Evolutionary conservation across 2,797 vertebrate species (phyloP).

Genomic region (Lophius americanus): DNA sequence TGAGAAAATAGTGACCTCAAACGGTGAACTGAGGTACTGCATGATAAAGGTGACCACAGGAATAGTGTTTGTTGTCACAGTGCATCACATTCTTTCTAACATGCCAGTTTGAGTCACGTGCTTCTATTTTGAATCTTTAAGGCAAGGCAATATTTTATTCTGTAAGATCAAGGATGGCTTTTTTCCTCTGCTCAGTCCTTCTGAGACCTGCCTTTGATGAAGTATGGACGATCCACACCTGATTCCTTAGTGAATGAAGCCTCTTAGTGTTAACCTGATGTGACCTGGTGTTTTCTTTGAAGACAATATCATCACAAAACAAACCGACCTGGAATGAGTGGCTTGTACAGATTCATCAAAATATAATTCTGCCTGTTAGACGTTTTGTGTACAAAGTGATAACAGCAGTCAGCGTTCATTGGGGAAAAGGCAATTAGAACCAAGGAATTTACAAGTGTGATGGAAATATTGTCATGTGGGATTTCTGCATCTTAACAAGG

Average conservation of each 20-base stretch:
- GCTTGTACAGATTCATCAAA: slow-evolving; percentile 16
- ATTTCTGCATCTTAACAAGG: slow-evolving; percentile 53
- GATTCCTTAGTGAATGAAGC: slow-evolving; percentile 4
- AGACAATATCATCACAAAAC: slow-evolving; percentile 12
- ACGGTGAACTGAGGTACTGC: slow-evolving; percentile 19
- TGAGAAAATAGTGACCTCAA: slow-evolving; percentile 33
- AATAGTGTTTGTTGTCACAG: neutral
- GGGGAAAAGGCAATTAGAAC: slow-evolving; percentile 37
- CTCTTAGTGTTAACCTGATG: neutral
- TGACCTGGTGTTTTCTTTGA: slow-evolving; percentile 20
- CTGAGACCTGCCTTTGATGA: slow-evolving; percentile 5
- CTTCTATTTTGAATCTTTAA: neutral
- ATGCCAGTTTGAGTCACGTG: neutral
- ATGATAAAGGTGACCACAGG: neutral
- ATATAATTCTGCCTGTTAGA: slow-evolving; percentile 28
- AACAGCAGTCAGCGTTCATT: slow-evolving; percentile 34
- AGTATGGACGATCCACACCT: neutral
- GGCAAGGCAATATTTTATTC: slow-evolving; percentile 26
- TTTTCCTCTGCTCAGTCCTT: slow-evolving; percentile 2
- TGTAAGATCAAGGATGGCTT: slow-evolving; percentile 1
- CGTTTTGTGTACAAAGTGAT: slow-evolving; percentile 33
- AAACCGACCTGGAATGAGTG: neutral
- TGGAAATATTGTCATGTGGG: slow-evolving; percentile 55
- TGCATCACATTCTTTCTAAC: slow-evolving; percentile 1
- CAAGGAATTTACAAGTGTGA: slow-evolving; percentile 37